phyloP scores from a whole-genome alignment of 2,888 invertebrate genomes.

The Microplitis manilae region DNA sequence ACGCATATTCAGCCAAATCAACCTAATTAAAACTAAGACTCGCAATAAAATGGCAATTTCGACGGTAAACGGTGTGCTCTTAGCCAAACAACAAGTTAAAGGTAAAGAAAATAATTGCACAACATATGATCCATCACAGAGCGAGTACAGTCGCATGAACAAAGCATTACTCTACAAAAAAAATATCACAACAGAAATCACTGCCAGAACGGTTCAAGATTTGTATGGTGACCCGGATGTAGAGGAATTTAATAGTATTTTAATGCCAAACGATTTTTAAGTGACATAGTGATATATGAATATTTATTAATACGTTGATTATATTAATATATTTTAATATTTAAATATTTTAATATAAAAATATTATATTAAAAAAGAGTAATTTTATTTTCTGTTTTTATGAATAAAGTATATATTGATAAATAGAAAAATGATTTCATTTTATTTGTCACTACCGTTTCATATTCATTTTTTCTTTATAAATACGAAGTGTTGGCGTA shows the following conservation, averaged over 20 bases:
- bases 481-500: slow-evolving; percentile 24
- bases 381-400: slow-evolving; percentile 21
- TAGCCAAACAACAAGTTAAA: slow-evolving; percentile 33
- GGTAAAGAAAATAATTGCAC: slow-evolving; percentile 23
- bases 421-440: not conserved
- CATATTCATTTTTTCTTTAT: slow-evolving; percentile 25
- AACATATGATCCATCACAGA: slow-evolving; percentile 26
- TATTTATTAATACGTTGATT: not conserved
- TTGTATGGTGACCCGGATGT: slow-evolving; percentile 30
- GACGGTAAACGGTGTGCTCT: slow-evolving; percentile 35
- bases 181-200: slow-evolving; percentile 19
- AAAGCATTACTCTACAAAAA: slow-evolving; percentile 23
- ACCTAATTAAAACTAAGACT: slow-evolving; percentile 38
- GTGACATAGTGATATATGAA: not conserved
- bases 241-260: slow-evolving; percentile 28
- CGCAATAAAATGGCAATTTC: slow-evolving; percentile 38
- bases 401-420: slow-evolving; percentile 5
- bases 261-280: slow-evolving; percentile 34
- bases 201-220: slow-evolving; percentile 24
- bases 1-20: slow-evolving; percentile 39
- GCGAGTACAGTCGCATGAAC: slow-evolving; percentile 33
- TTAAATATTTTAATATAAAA: no score
- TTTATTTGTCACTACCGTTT: not conserved
- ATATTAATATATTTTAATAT: not conserved
- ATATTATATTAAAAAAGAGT: not conserved